Conservation (phyloP, 2,113 vertebrate genomes). For the Coracopsis vasa region DNA sequence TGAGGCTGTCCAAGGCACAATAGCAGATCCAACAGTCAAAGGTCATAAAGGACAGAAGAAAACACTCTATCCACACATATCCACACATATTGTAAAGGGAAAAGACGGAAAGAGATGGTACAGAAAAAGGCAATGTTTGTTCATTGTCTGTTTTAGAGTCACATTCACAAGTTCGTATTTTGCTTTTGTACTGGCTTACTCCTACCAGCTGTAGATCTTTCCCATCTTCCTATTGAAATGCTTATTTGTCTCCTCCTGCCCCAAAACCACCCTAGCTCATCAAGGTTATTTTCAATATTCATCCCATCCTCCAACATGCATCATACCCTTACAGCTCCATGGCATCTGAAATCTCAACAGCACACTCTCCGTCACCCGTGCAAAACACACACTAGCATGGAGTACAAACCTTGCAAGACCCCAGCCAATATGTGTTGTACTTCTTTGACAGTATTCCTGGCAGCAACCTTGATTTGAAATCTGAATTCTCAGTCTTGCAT, state of each 20-base stretch:
- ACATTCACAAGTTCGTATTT: not conserved
- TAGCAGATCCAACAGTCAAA: not conserved
- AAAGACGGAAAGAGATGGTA: not conserved
- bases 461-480: not conserved
- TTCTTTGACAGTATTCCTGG: not conserved
- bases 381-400: not conserved
- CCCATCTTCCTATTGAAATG: not conserved
- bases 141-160: not conserved
- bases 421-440: fast-evolving
- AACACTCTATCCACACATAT: not conserved
- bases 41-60: not conserved
- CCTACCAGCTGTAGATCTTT: not conserved
- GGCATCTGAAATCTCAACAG: not conserved
- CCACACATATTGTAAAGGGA: not conserved
- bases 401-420: not conserved
- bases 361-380: not conserved
- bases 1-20: not conserved
- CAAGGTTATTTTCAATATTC: not conserved
- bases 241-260: not conserved
- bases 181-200: not conserved
- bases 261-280: not conserved
- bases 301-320: not conserved
- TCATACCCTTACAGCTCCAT: not conserved
- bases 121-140: not conserved
- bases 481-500: not conserved